Percentiles rank a stretch among this genome's conserved stretches.
Conservation (phyloP, 2,888 invertebrate species). For the Sthenelais limicola region DNA sequence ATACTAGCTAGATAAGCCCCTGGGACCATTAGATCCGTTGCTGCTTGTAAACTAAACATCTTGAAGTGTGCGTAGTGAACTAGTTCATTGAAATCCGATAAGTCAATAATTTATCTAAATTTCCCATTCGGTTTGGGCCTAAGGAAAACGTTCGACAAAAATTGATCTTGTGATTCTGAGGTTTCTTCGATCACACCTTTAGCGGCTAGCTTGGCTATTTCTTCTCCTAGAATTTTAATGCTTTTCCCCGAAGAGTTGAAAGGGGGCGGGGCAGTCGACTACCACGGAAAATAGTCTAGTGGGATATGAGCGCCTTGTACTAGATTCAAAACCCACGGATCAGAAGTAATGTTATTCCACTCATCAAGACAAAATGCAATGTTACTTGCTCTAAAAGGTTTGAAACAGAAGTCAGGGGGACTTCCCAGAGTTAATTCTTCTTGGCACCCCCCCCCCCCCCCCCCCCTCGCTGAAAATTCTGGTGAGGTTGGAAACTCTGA, state of each 20-base stretch:
- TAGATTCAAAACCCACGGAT: background rate
- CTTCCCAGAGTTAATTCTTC: background rate
- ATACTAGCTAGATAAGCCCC: too few species aligned
- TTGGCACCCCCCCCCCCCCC: too few species aligned
- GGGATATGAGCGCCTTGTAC: background rate
- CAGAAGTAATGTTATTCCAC: background rate
- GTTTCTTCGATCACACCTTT: background rate
- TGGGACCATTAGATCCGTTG: too few species aligned
- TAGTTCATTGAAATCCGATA: too few species aligned
- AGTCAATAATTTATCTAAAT: too few species aligned
- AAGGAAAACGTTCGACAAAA: too few species aligned
- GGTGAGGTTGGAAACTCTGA: background rate
- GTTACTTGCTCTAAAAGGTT: background rate
- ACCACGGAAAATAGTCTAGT: too few species aligned
- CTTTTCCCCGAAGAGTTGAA: background rate
- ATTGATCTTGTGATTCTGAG: background rate
- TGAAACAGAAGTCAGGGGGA: background rate
- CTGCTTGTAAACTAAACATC: too few species aligned
- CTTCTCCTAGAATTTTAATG: background rate
- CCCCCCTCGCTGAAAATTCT: background rate
- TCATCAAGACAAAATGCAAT: background rate
- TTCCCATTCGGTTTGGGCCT: too few species aligned
- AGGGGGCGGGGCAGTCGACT: background rate
- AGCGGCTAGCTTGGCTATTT: background rate
- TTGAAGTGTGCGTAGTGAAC: too few species aligned